Evolutionary conservation across 1,140 invertebrate genomes (phyloP), one percentile per base, ranked within the genome.

Genomic region (Helicoverpa armigera): DNA sequence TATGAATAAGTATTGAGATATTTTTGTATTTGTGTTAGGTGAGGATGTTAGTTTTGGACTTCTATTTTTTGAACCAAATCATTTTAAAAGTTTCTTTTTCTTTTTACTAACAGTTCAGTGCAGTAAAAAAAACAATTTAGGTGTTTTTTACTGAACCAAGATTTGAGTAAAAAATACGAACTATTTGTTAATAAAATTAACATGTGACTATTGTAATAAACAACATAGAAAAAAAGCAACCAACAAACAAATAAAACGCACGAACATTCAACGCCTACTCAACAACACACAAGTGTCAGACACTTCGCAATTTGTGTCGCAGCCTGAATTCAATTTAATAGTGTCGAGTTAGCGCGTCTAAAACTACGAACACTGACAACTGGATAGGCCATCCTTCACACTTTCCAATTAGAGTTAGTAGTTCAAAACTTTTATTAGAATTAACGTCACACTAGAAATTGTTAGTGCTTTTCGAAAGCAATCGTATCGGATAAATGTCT

Each of bases 291-390:
- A 53, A 53, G 23, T 72, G 11, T 53, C 50, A 23, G 69, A 72
- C 50, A 72, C 69, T 72, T 16, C 69, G 69, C 69, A 72, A 70
- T 53, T 70, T 70, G 69, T 72, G 69, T 72, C 69, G 69, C 23
- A 31, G 50, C 23, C 69, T 72, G 69, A 72, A 72, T 72, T 72
- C 23, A 72, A 72, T 72, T 72, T 72, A 54, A 54, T 72, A 72
- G 23, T 18, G 69, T 69, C 65, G 43, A 9, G 43, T 72, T 54
- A 54, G 14, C 69, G 50, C 69, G 18, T 72, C 69, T 72, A 31
- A 70, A 72, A 72, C 69, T 72, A 54, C 69, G 31, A n/a, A 54
- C 69, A 72, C 18, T 53, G 50, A 54, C 69, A 72, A 72, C 50
- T 31, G 5, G 13, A 29, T 31, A 54, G 23, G 50, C 69, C 50